Conservation (phyloP, 2,113 vertebrate genomes). For the Ellobius talpinus region DNA sequence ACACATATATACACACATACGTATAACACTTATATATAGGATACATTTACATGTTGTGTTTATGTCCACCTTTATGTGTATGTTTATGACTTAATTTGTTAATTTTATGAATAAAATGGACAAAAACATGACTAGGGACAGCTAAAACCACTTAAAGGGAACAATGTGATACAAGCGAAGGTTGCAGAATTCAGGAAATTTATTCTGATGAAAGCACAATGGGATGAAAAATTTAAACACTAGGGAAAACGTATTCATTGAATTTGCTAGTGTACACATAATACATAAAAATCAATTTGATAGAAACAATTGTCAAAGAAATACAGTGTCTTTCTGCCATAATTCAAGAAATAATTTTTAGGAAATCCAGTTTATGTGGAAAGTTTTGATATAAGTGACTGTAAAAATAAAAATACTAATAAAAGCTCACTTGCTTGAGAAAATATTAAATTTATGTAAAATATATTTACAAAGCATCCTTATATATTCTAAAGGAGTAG, state of each 20-base stretch:
- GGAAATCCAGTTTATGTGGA: not conserved
- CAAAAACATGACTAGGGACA: not conserved
- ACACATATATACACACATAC: not conserved
- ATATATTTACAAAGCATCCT: not conserved
- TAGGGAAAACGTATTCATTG: not conserved
- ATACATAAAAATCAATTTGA: not conserved
- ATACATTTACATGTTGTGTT: not conserved
- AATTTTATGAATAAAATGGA: slow-evolving; percentile 6
- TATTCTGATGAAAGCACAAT: not conserved
- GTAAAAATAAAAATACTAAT: slow-evolving; percentile 30
- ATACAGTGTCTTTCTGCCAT: not conserved
- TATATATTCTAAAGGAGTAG: not conserved
- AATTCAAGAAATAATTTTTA: not conserved
- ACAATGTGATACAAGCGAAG: not conserved
- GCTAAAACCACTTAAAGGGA: not conserved
- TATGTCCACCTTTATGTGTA: not conserved
- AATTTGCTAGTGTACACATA: not conserved
- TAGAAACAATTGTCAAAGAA: not conserved
- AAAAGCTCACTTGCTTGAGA: not conserved
- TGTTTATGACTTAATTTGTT: not conserved
- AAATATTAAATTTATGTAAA: not conserved
- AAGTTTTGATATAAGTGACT: not conserved
- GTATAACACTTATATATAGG: not conserved
- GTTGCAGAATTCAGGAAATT: not conserved
- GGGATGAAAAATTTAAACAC: not conserved